Percentiles rank a stretch among this genome's conserved stretches.
These are phyloP conservation scores for Corythucha ciliata DNA, from an alignment of 2,888 invertebrate species.

Conservation along the genomic window DNA sequence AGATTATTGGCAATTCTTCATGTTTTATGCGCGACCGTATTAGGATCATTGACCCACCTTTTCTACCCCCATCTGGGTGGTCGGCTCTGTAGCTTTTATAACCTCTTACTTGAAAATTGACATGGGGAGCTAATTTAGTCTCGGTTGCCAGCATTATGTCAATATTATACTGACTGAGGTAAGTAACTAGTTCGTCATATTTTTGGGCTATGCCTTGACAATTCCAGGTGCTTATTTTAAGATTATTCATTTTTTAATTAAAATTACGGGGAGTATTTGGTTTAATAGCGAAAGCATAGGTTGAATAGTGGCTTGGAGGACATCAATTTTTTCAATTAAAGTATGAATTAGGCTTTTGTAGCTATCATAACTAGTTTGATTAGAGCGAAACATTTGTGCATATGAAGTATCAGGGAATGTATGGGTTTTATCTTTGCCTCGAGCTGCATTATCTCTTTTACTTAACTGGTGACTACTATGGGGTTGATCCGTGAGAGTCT, in stretches of 20 bases:
- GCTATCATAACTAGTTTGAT: neutral
- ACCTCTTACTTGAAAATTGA: neutral
- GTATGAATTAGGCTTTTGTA: neutral
- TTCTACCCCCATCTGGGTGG: neutral
- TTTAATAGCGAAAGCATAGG: neutral
- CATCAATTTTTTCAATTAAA: constrained; percentile 1
- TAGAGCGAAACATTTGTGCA: no score
- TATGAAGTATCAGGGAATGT: no score
- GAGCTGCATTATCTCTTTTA: no score
- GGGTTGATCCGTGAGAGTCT: no score
- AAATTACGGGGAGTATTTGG: neutral
- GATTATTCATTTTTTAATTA: constrained; percentile 7
- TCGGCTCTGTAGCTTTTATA: constrained; percentile 4
- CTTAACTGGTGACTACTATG: no score
- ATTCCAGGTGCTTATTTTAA: constrained; percentile 8
- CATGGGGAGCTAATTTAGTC: neutral
- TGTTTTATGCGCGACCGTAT: neutral
- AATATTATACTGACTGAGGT: neutral
- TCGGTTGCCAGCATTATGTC: no score
- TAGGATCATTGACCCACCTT: neutral
- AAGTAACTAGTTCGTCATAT: neutral
- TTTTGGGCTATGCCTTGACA: constrained; percentile 2
- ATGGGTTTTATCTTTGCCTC: no score
- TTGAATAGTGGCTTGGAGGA: constrained; percentile 4
- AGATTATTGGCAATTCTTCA: neutral